Evolutionary conservation across 2,888 invertebrate genomes (phyloP).

Genomic region (Trissonchulus latispiculum): DNA sequence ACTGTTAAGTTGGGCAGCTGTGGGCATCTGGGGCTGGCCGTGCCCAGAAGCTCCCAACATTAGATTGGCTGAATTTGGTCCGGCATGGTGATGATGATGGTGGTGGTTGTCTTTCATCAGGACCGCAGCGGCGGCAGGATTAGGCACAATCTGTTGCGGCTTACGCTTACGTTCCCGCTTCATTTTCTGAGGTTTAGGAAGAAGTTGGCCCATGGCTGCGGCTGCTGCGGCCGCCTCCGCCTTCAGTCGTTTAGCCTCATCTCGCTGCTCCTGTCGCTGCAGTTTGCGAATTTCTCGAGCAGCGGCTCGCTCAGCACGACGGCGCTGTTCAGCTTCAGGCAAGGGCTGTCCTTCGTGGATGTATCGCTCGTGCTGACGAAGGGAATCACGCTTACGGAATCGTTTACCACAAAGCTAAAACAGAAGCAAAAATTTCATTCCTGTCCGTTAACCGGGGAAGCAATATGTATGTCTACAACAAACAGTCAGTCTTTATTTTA

Average conservation of each 20-base stretch:
- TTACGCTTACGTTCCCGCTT: constrained; percentile 10
- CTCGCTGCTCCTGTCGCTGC: constrained; percentile 8
- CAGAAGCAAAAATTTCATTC: no score
- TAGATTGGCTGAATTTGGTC: neutral
- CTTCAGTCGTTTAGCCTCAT: constrained; percentile 8
- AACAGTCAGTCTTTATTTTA: no score
- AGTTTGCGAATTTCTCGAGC: constrained; percentile 12
- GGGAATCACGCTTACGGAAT: constrained; percentile 12
- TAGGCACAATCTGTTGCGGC: constrained; percentile 6
- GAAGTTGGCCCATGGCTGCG: neutral
- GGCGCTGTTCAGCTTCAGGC: constrained; percentile 11
- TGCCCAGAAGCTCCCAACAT: neutral
- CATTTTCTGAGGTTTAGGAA: neutral
- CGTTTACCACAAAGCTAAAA: constrained; percentile 11
- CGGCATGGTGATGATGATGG: neutral
- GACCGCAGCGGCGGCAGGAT: neutral
- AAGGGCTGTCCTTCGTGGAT: constrained; percentile 16
- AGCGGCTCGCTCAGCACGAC: constrained; percentile 6
- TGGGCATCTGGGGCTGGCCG: no score
- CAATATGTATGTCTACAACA: no score
- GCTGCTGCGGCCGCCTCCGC: neutral
- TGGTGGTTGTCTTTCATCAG: neutral
- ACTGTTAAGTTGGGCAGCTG: neutral
- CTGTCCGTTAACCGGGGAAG: no score
- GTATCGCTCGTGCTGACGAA: constrained; percentile 15